phyloP scores from a whole-genome alignment of 1,140 invertebrate species.

The Parasteatoda tepidariorum region DNA sequence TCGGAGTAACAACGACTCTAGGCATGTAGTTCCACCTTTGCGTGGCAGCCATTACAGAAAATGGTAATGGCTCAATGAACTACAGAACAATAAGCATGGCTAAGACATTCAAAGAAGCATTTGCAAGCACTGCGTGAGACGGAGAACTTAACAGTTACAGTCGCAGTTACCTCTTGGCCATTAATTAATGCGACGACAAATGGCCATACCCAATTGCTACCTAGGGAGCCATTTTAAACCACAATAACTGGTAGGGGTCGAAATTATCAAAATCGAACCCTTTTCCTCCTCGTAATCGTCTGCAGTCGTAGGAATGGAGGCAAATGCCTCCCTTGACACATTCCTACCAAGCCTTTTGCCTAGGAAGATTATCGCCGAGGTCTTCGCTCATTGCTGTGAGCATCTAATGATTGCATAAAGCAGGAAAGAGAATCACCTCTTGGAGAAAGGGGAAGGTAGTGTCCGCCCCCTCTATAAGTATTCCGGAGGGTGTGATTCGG shows the following conservation, averaged over 20 bases:
- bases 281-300: conserved; percentile 17
- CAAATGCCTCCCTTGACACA: background rate
- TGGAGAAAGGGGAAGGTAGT: conserved; percentile 7
- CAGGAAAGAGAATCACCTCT: conserved; percentile 18
- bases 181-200: conserved; percentile 56
- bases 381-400: conserved; percentile 18
- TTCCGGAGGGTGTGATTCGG: conserved; percentile 53
- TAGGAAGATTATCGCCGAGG: conserved; percentile 23
- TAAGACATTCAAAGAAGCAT: too few relatives aligned
- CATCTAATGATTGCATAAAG: conserved; percentile 45
- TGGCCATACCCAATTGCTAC: conserved; percentile 5
- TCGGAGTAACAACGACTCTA: too few relatives aligned
- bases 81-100: too few relatives aligned
- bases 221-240: conserved; percentile 38
- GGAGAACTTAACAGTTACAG: background rate
- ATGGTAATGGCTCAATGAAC: too few relatives aligned
- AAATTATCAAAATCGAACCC: conserved; percentile 47
- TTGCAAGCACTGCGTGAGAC: background rate
- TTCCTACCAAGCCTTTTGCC: background rate
- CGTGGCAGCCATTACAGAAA: too few relatives aligned
- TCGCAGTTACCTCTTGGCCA: background rate
- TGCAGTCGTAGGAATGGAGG: conserved; percentile 9
- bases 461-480: conserved; percentile 24
- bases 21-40: too few relatives aligned
- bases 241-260: conserved; percentile 21